Evolutionary conservation across 1,140 invertebrate genomes (phyloP).

Genomic region (Pomacea maculata): DNA sequence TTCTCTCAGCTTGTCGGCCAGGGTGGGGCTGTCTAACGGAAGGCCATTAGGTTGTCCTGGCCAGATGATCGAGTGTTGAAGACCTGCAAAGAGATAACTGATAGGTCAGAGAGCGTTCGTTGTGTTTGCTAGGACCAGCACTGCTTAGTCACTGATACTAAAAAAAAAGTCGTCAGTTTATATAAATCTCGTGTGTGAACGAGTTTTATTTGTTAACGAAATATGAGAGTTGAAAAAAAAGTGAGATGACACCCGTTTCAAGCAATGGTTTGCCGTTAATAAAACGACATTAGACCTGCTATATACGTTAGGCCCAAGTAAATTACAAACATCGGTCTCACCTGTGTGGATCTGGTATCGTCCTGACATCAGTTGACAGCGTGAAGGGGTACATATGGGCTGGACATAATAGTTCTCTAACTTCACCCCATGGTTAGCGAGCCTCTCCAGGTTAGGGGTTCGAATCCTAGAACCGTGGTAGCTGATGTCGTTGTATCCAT

Average conservation of each 20-base stretch:
- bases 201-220: no score
- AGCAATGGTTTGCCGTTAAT: no score
- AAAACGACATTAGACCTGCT: no score
- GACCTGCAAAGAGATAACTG: slow-evolving; percentile 40
- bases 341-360: slow-evolving; percentile 48
- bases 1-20: slow-evolving; percentile 55
- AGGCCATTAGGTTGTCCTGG: slow-evolving; percentile 51
- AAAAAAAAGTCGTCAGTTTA: no score
- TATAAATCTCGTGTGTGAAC: no score
- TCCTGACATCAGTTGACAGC: slow-evolving; percentile 54
- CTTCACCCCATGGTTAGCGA: slow-evolving; percentile 40
- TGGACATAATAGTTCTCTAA: slow-evolving; percentile 59
- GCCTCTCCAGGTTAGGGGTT: slow-evolving; percentile 52
- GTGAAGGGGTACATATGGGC: slow-evolving; percentile 55
- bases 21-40: slow-evolving; percentile 55
- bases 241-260: no score
- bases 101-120: slow-evolving; percentile 18
- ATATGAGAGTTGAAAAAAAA: no score
- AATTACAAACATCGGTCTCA: not conserved
- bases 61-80: slow-evolving; percentile 56
- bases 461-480: slow-evolving; percentile 54
- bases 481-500: slow-evolving; percentile 53
- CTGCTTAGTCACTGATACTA: no score
- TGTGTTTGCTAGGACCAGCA: not conserved
- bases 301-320: no score